Evolutionary conservation across 2,797 vertebrate genomes (phyloP).

Genomic region (Sternarchorhynchus goeldii): DNA sequence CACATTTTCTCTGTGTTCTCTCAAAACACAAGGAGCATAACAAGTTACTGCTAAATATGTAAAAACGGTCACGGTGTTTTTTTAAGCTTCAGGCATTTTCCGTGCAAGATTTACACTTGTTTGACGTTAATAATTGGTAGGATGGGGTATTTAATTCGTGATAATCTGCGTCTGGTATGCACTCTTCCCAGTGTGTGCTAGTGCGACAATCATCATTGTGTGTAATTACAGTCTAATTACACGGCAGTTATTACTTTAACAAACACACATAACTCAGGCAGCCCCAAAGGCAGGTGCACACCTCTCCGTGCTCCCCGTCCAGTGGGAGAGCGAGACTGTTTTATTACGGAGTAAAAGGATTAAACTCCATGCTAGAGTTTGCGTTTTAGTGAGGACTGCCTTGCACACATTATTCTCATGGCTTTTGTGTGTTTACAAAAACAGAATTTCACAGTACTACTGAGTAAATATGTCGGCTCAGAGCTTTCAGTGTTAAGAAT

Average conservation of each 20-base stretch:
- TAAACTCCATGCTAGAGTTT: constrained; percentile 50
- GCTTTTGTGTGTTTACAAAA: constrained; percentile 49
- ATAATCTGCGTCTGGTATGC: constrained; percentile 59
- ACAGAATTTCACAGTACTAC: constrained; percentile 58
- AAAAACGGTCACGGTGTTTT: constrained; percentile 42
- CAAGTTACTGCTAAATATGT: constrained; percentile 20
- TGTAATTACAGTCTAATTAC: constrained; percentile 75
- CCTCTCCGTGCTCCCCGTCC: constrained; percentile 39
- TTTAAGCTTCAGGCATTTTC: constrained; percentile 47
- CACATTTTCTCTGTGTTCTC: constrained; percentile 6
- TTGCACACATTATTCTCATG: constrained; percentile 28
- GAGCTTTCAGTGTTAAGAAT: constrained; percentile 13
- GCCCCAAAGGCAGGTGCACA: constrained; percentile 45
- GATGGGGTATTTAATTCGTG: constrained; percentile 51
- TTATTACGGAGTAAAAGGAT: constrained; percentile 59
- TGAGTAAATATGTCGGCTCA: constrained; percentile 26
- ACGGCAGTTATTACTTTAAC: constrained; percentile 70
- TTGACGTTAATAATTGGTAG: constrained; percentile 53
- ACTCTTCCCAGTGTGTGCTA: constrained; percentile 41
- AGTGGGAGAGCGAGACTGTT: constrained; percentile 60
- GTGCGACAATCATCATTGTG: constrained; percentile 52
- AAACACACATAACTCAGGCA: constrained; percentile 52
- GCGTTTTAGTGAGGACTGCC: constrained; percentile 9
- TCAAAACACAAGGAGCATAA: constrained; percentile 18
- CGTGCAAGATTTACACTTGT: constrained; percentile 39